Conservation (phyloP, 2,113 vertebrate species). For the Theristicus caerulescens region DNA sequence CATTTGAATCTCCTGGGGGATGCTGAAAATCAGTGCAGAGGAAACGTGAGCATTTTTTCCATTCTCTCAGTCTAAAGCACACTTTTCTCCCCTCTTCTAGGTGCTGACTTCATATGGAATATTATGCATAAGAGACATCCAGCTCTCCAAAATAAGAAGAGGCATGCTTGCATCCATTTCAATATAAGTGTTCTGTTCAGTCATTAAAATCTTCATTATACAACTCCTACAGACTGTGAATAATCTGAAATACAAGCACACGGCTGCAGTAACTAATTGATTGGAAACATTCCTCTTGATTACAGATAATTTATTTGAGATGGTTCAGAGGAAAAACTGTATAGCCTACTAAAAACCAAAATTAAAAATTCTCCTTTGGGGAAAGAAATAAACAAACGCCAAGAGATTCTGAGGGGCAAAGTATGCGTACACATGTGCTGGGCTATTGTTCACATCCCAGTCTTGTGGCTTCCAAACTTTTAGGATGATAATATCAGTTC, state of each 20-base stretch:
- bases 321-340: conserved; percentile 5
- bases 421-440: not conserved
- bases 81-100: conserved; percentile 44
- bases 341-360: not conserved
- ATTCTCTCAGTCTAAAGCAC: conserved; percentile 22
- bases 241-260: conserved; percentile 63
- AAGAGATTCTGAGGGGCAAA: not conserved
- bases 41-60: conserved; percentile 27
- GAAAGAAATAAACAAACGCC: conserved; percentile 27
- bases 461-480: conserved; percentile 22
- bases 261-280: conserved; percentile 39
- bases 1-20: conserved; percentile 4
- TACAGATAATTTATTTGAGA: conserved; percentile 41
- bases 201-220: conserved; percentile 58
- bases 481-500: conserved; percentile 20
- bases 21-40: conserved; percentile 50
- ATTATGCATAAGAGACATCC: conserved; percentile 33
- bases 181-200: conserved; percentile 40
- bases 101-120: conserved; percentile 57
- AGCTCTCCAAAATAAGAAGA: conserved; percentile 40
- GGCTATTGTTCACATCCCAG: conserved; percentile 34
- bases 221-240: conserved; percentile 55
- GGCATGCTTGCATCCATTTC: conserved; percentile 39
- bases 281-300: conserved; percentile 59
- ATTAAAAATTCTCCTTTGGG: not conserved